Conservation (phyloP, 2,888 invertebrate species). For the Gymnocheta viridis region DNA sequence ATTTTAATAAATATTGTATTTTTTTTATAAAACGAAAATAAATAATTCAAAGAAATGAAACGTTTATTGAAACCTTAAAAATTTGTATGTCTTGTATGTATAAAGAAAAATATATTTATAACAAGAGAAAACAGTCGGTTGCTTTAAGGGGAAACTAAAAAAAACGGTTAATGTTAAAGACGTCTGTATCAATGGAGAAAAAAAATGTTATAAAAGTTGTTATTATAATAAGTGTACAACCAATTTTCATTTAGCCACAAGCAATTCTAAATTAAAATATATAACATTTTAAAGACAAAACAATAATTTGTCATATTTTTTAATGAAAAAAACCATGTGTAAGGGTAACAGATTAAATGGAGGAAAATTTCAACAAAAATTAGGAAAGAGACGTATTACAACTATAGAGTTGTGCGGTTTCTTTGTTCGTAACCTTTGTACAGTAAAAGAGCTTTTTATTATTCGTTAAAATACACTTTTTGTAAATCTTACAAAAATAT, state of each 20-base stretch:
- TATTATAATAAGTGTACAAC: conserved; percentile 50
- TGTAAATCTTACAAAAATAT: too few species aligned
- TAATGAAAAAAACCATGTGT: neutral
- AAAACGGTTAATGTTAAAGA: neutral
- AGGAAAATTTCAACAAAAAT: too few species aligned
- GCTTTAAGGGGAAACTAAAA: neutral
- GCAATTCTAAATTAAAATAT: conserved; percentile 51
- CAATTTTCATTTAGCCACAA: conserved; percentile 60
- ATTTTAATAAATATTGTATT: too few species aligned
- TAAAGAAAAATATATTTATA: neutral
- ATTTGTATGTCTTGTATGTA: too few species aligned
- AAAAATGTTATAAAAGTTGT: neutral
- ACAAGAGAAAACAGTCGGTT: neutral
- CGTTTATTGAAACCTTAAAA: too few species aligned
- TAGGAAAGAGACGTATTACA: too few species aligned
- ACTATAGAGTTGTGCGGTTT: too few species aligned
- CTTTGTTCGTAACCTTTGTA: too few species aligned
- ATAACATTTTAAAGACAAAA: conserved; percentile 9
- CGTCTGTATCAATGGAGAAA: neutral
- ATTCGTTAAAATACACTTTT: too few species aligned
- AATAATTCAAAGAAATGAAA: too few species aligned
- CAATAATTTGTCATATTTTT: neutral
- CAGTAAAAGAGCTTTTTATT: too few species aligned
- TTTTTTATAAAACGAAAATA: too few species aligned
- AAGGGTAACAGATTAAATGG: neutral